These are phyloP conservation scores for Alosa alosa DNA, from an alignment of 2,113 vertebrate genomes.

Conservation along the genomic window DNA sequence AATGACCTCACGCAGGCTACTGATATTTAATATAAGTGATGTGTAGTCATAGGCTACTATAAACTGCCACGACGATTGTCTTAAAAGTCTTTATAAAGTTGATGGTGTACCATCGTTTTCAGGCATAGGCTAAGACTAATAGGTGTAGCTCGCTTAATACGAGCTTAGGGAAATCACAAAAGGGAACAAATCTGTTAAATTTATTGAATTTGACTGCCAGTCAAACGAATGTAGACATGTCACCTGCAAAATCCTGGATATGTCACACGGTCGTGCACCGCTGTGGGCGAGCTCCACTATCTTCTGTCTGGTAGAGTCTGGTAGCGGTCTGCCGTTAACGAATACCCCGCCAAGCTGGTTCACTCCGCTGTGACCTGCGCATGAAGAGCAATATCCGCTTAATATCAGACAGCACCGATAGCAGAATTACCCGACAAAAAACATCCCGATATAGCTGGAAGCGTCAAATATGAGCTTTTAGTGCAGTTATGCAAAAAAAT, in stretches of 20 bases:
- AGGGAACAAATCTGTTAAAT: background rate
- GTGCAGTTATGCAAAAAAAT: conserved; percentile 17
- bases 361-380: conserved; percentile 94
- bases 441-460: background rate
- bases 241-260: conserved; percentile 98
- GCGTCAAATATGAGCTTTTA: conserved; percentile 6
- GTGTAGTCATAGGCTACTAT: background rate
- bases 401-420: conserved; percentile 11
- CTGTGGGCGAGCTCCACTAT: conserved; percentile 98
- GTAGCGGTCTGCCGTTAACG: conserved; percentile 96
- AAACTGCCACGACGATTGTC: background rate
- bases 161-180: background rate
- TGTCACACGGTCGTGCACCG: conserved; percentile 96
- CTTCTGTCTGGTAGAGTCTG: conserved; percentile 96
- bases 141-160: background rate
- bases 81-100: background rate
- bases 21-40: background rate
- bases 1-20: background rate
- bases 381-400: conserved; percentile 39
- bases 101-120: background rate
- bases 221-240: conserved; percentile 47
- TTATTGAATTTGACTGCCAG: background rate
- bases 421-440: background rate
- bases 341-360: conserved; percentile 98
- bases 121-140: background rate